Conservation (phyloP, 2,113 vertebrate species). For the Antigone vipio region DNA sequence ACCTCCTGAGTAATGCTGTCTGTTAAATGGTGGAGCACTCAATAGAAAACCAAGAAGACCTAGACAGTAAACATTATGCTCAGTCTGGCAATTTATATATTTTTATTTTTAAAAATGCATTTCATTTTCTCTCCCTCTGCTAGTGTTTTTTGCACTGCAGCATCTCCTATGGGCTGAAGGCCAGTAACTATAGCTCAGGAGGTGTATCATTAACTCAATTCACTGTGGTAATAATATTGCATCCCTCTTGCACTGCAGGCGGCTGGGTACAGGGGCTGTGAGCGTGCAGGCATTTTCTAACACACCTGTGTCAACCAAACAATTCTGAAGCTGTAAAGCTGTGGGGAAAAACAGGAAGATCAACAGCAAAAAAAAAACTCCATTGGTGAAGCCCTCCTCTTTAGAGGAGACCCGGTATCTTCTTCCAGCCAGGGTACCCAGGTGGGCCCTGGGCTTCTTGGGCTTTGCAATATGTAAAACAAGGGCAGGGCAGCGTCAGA, state of each 20-base stretch:
- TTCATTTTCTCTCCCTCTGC: neutral
- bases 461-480: neutral
- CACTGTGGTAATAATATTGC: neutral
- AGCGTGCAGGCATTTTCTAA: neutral
- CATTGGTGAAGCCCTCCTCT: neutral
- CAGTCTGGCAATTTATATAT: neutral
- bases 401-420: neutral
- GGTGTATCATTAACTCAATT: neutral
- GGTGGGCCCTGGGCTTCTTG: neutral
- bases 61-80: neutral
- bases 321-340: neutral
- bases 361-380: neutral
- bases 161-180: neutral
- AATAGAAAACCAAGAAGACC: neutral
- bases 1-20: neutral
- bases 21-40: neutral
- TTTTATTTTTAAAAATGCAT: neutral
- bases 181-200: neutral
- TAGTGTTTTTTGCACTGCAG: neutral
- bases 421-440: neutral
- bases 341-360: fast-evolving
- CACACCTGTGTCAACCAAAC: neutral
- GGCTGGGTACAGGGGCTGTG: neutral
- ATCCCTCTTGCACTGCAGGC: neutral
- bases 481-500: neutral